Base-by-base conservation (phyloP, 2,113 vertebrate genomes). In the Arvicanthis niloticus region DNA sequence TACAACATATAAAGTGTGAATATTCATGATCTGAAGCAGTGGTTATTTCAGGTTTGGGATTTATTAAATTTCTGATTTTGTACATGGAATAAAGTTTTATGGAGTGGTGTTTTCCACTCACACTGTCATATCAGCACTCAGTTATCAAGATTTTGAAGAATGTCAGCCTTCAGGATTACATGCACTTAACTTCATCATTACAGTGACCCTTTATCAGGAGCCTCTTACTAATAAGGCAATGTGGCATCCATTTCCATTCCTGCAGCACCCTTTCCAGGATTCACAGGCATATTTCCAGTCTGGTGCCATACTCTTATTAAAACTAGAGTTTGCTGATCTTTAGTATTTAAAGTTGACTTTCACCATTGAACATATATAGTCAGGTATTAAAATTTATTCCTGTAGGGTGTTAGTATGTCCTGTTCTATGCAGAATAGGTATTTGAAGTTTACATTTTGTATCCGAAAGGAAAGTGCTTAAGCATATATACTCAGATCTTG, bases 301-400 rank as follows among this genome's bases (percentile, higher is more conserved):
- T 87, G 80, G 68, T 21, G 10, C 16, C 7, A 2, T 1, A 48
- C 12, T 82, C 22, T 82, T 60, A 48, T 34, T 67, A 31, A 21
- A 80, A 48, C 13, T 34, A 51, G 22, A 31, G 45, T 53, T 88
- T 84, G 22, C 34, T 4, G 37, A 15, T 60, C 5, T 62, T 95
- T 73, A 87, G 34, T 87, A n/a, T 91, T 93, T 91, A 73, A 93
- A 94, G 72, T 72, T 31, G 42, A 85, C 21, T 89, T 93, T 87
- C 40, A 77, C 24, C 56, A 10, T 48, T n/a, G 53, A 68, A 37
- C 5, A 68, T 65, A 10, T 68, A 13, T 75, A 62, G n/a, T 48
- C 2, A 68, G n/a, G 77, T 78, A 78, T 68, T 53, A 29, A 70
- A 94, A 89, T 48, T 51, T 22, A 65, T 67, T 19, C 6, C 58